A percentile compares a stretch with the other conserved stretches of the same genome.
Conservation (phyloP, 1,140 invertebrate species). For the Coelopa frigida region DNA sequence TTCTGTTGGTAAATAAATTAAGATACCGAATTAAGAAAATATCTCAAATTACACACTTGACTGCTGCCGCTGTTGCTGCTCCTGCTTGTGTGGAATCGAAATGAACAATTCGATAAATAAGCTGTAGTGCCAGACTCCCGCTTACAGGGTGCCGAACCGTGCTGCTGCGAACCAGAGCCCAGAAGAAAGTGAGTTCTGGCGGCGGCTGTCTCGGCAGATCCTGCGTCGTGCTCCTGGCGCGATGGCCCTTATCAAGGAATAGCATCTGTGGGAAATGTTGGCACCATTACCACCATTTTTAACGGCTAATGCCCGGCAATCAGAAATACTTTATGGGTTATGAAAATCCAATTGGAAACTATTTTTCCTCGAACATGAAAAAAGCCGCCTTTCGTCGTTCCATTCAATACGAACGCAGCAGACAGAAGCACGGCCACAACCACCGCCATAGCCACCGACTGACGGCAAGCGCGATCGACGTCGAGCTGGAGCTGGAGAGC, state of each 20-base stretch:
- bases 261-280: no score
- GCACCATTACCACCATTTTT: slow-evolving; percentile 7
- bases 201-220: no score
- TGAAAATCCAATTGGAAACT: slow-evolving; percentile 44
- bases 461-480: slow-evolving; percentile 3
- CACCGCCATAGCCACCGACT: neutral
- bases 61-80: no score
- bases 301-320: slow-evolving; percentile 18
- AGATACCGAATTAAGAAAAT: slow-evolving; percentile 34
- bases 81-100: slow-evolving; percentile 15
- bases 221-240: no score
- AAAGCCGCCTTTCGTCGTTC: slow-evolving; percentile 4
- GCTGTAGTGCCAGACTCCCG: no score
- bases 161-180: no score
- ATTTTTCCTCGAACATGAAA: slow-evolving; percentile 44
- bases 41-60: slow-evolving; percentile 46
- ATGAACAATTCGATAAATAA: no score
- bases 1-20: slow-evolving; percentile 33
- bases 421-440: neutral
- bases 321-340: slow-evolving; percentile 42
- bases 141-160: no score
- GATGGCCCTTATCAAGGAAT: no score
- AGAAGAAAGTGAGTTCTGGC: no score
- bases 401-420: slow-evolving; percentile 3
- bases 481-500: neutral